Conservation (phyloP, 2,888 invertebrate genomes). For the Drosophila pegasa region DNA sequence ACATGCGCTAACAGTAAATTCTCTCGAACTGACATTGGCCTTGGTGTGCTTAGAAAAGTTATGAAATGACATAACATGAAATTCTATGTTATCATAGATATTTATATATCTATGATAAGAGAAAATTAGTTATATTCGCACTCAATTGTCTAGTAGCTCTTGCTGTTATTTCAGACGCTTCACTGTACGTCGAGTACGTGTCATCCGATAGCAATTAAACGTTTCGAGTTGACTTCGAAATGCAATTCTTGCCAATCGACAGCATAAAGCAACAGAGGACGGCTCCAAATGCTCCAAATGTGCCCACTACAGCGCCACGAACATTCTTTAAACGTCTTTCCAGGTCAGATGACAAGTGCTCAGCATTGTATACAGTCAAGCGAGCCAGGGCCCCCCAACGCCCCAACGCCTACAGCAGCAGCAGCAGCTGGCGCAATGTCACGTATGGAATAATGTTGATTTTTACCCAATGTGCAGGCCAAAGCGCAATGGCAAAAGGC, state of each 20-base stretch:
- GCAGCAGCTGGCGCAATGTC: conserved; percentile 42
- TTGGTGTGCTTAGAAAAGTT: too few species aligned
- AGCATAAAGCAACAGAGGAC: conserved; percentile 18
- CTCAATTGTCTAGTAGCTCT: too few species aligned
- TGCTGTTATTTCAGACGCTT: not conserved
- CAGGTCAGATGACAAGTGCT: conserved; percentile 34
- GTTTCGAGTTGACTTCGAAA: conserved; percentile 34
- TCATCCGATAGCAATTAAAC: conserved; percentile 45
- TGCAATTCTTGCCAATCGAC: conserved; percentile 32
- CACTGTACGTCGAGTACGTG: conserved; percentile 6
- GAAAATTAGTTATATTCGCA: not conserved
- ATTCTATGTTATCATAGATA: not conserved
- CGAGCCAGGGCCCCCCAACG: not conserved
- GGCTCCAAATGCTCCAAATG: conserved; percentile 3
- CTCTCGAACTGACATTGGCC: not conserved
- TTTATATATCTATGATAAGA: not conserved
- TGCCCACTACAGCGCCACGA: not conserved
- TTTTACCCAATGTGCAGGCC: conserved; percentile 37
- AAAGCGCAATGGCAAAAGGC: conserved; percentile 10
- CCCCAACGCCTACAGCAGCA: conserved; percentile 22
- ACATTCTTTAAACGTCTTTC: conserved; percentile 30
- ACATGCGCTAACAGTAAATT: not conserved
- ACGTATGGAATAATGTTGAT: conserved; percentile 58
- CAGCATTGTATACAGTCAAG: conserved; percentile 6
- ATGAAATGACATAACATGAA: not conserved